Evolutionary conservation across 2,797 vertebrate species (phyloP), one percentile per base, ranked within the genome.

Genomic region (Danio tinwini): DNA sequence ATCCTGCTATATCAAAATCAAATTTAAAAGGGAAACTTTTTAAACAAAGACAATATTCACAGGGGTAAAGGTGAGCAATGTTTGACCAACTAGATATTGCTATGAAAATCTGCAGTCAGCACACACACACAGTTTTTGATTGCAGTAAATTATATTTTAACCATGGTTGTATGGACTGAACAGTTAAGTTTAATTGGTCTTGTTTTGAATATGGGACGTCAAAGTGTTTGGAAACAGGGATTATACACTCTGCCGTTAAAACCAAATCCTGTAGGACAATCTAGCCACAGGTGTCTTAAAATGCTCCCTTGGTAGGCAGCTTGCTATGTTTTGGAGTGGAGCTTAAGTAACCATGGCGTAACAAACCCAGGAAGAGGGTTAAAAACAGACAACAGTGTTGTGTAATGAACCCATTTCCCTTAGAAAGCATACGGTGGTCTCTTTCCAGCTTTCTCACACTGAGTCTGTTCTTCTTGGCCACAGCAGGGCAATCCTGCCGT

Each of bases 401-500:
- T 81, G 59, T 70, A 78, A 81, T 77, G 84, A 84, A 85, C 85
- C 9, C 76, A 76, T 82, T 80, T 84, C 83, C 82, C 78, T 84
- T 61, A 6, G 5, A 87, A 88, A 83, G 72, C 61, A 81, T 69
- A 64, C 21, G 77, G 10, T 73, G 0, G 64, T 55, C 78, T 78
- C 78, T 81, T 84, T 76, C 81, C 79, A 85, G 13, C 11, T 16
- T 37, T 58, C 85, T 80, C 56, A 65, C 78, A 69, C 45, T 0
- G 49, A 73, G 40, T 40, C 61, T 58, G 64, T 82, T 85, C 47
- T 70, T 86, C 85, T 92, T 81, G 70, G 76, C 85, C 82, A 81
- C 81, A 74, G 82, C 80, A 78, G 86, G 84, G 84, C 88, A 90
- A 89, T 88, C 85, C 88, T 90, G 86, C 80, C 79, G 87, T 92